phyloP scores from a whole-genome alignment of 1,140 invertebrate genomes.

The Procambarus virginalis region DNA sequence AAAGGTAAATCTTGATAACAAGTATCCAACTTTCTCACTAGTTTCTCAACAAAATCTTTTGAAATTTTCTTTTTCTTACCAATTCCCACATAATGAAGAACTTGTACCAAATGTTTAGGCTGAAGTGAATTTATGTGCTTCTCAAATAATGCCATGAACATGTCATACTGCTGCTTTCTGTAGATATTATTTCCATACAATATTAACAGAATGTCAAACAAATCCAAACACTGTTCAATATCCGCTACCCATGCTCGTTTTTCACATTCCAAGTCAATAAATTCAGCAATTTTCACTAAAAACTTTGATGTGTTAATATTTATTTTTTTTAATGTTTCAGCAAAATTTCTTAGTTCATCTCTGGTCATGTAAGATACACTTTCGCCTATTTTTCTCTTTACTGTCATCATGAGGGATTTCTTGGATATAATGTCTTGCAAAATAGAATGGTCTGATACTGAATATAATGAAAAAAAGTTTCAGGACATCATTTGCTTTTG shows the following conservation, averaged over 20 bases:
- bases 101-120: slow-evolving; percentile 44
- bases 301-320: slow-evolving; percentile 33
- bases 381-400: slow-evolving; percentile 29
- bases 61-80: slow-evolving; percentile 35
- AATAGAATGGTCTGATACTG: slow-evolving; percentile 3
- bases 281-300: slow-evolving; percentile 10
- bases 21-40: slow-evolving; percentile 14
- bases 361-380: slow-evolving; percentile 29
- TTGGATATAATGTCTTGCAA: slow-evolving; percentile 31
- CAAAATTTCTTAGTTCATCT: slow-evolving; percentile 42
- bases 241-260: slow-evolving; percentile 11
- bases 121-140: slow-evolving; percentile 9
- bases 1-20: slow-evolving; percentile 35
- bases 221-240: slow-evolving; percentile 16
- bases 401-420: slow-evolving; percentile 24
- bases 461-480: slow-evolving; percentile 42
- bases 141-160: slow-evolving; percentile 52
- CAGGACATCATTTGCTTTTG: slow-evolving; percentile 32
- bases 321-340: slow-evolving; percentile 6
- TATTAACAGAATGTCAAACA: slow-evolving; percentile 46
- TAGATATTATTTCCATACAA: slow-evolving; percentile 36
- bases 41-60: slow-evolving; percentile 17
- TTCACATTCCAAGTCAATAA: slow-evolving; percentile 24
- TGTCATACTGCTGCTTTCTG: slow-evolving; percentile 40
- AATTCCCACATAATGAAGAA: slow-evolving; percentile 45